Evolutionary conservation across 2,888 invertebrate genomes (phyloP).

Genomic region (Amorpha juglandis): DNA sequence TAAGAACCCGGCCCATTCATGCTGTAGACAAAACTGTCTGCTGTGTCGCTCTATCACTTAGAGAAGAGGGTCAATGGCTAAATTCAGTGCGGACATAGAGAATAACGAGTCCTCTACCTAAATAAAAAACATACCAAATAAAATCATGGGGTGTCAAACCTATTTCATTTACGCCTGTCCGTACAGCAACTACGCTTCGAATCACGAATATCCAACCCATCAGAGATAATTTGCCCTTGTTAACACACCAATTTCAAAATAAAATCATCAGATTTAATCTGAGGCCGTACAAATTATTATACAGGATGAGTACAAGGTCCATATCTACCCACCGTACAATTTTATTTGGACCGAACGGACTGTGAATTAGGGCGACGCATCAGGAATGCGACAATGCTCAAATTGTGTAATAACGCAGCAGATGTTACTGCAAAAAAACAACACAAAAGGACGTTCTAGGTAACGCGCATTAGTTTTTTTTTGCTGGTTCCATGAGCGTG

Average conservation of each 20-base stretch:
- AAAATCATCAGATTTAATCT: slow-evolving; percentile 12
- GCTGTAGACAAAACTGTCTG: too few relatives aligned
- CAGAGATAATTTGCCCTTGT: neutral
- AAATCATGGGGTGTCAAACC: too few relatives aligned
- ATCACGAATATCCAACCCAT: too few relatives aligned
- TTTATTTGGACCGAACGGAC: slow-evolving; percentile 29
- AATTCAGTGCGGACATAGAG: too few relatives aligned
- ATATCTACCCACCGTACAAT: slow-evolving; percentile 34
- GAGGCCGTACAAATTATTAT: slow-evolving; percentile 37
- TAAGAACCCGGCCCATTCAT: too few relatives aligned
- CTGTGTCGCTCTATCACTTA: too few relatives aligned
- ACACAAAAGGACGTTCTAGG: slow-evolving; percentile 21
- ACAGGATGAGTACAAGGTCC: slow-evolving; percentile 49
- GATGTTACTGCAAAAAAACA: slow-evolving; percentile 47
- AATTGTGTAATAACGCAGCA: slow-evolving; percentile 50
- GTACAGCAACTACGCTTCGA: too few relatives aligned
- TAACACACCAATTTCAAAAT: neutral
- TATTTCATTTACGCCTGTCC: too few relatives aligned
- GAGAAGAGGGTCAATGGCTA: too few relatives aligned
- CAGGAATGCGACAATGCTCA: slow-evolving; percentile 38
- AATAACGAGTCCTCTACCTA: too few relatives aligned
- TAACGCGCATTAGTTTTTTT: neutral
- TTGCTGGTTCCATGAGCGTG: neutral
- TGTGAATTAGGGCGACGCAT: slow-evolving; percentile 45
- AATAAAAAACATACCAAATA: too few relatives aligned